Evolutionary conservation across 2,113 vertebrate genomes (phyloP), one percentile per base, ranked within the genome.

Genomic region (Sinocyclocheilus anophthalmus): DNA sequence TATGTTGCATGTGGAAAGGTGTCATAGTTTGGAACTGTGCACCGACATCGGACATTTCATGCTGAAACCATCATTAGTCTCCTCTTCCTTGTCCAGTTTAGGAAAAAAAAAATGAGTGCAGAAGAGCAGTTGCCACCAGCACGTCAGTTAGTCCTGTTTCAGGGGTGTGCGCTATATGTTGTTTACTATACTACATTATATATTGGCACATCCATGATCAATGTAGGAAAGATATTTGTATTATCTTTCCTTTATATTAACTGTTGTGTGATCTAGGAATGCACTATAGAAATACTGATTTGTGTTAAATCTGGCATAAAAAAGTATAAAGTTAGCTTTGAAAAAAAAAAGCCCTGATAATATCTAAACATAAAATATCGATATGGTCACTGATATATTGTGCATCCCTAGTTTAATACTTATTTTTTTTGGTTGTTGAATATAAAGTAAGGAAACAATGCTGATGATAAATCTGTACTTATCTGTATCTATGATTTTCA

Each of bases 401-500:
- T 84, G 69, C 53, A 84, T 84, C 26, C 67, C 69, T 75, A 84
- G 82, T 72, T 59, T 55, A 37, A n/a, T 53, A 16, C 61, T 48
- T 93, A 92, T 89, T 26, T 26, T 92, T 75, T 92, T 84, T 33
- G 30, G 30, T 75, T 92, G 91, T 83, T 76, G 78, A 76, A 72
- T 72, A 79, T 91, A 80, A 93, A 94, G 92, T 91, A 88, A 94
- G 93, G 93, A 91, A 93, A 92, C 89, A 90, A 92, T 90, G 90
- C 91, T 91, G 91, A 93, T 93, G 94, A 94, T 95, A 92, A 92
- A 93, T 94, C 94, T 96, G 95, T 95, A 95, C 95, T 95, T 95
- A 92, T 92, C 78, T 90, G 87, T 94, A 93, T 95, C 88, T 84
- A 94, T 95, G 88, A 93, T 93, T 94, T 93, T 93, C 69, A 87